Evolutionary conservation across 2,888 invertebrate genomes (phyloP).

Genomic region (Chaetoderma sp.): DNA sequence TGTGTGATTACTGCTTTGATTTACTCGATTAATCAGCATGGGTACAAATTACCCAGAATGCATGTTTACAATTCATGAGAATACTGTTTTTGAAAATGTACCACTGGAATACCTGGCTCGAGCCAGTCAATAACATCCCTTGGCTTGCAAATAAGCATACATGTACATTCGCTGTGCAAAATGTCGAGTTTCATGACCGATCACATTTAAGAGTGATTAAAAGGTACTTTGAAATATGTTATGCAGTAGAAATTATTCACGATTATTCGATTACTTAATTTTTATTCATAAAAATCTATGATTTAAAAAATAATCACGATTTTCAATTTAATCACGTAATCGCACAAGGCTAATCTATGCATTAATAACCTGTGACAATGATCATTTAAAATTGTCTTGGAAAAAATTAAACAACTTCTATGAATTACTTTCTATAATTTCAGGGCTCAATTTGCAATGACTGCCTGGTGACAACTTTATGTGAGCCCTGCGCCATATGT

Average conservation of each 20-base stretch:
- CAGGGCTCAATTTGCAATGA: conserved; percentile 44
- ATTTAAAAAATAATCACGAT: neutral
- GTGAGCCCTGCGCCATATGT: conserved; percentile 37
- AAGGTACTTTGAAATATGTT: neutral
- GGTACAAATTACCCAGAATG: too few relatives aligned
- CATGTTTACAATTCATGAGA: too few relatives aligned
- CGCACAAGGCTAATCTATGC: neutral
- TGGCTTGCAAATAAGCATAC: too few relatives aligned
- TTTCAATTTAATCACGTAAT: neutral
- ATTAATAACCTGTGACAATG: neutral
- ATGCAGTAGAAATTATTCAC: neutral
- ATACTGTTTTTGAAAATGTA: too few relatives aligned
- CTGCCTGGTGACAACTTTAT: conserved; percentile 30
- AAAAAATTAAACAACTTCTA: neutral
- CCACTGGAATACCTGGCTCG: too few relatives aligned
- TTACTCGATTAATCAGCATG: too few relatives aligned
- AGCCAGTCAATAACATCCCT: too few relatives aligned
- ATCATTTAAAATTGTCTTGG: neutral
- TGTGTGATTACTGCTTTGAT: too few relatives aligned
- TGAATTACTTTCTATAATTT: neutral
- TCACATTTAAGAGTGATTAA: too few relatives aligned
- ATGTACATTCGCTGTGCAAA: too few relatives aligned
- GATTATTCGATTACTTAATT: too few relatives aligned
- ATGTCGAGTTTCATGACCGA: too few relatives aligned
- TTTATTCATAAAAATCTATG: neutral